Conservation (phyloP, 2,888 invertebrate species). For the Pogonocherus hispidulus region DNA sequence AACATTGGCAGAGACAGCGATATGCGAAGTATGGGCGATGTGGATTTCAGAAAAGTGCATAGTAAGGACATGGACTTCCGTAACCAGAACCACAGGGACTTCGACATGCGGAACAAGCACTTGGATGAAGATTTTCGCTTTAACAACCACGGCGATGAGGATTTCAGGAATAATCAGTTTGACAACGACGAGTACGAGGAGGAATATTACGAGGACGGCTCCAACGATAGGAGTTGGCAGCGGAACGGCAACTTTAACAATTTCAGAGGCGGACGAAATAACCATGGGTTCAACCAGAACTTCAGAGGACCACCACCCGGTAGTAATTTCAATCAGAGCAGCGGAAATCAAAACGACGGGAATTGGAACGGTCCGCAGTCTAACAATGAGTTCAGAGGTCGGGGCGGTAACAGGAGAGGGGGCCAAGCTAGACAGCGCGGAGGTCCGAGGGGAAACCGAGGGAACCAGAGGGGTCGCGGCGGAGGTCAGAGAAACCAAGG, state of each 20-base stretch:
- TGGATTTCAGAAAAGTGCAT: slow-evolving; percentile 53
- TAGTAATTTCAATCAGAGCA: slow-evolving; percentile 15
- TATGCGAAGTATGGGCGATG: slow-evolving; percentile 54
- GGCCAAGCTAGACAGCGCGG: slow-evolving; percentile 58
- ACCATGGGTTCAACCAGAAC: slow-evolving; percentile 28
- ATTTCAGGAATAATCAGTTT: slow-evolving; percentile 51
- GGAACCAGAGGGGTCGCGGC: slow-evolving; percentile 61
- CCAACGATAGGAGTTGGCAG: slow-evolving; percentile 62
- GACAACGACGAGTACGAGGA: slow-evolving; percentile 66
- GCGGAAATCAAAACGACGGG: slow-evolving; percentile 25
- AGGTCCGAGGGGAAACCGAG: slow-evolving; percentile 62
- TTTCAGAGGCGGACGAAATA: slow-evolving; percentile 35
- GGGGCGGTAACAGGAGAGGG: slow-evolving; percentile 20
- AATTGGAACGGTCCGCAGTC: slow-evolving; percentile 28
- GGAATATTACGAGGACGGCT: slow-evolving; percentile 67
- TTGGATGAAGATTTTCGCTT: slow-evolving; percentile 60
- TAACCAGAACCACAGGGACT: slow-evolving; percentile 57
- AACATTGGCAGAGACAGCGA: slow-evolving; percentile 53
- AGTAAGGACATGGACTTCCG: slow-evolving; percentile 48
- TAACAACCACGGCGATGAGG: slow-evolving; percentile 48
- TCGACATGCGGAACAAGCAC: slow-evolving; percentile 57
- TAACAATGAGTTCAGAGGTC: slow-evolving; percentile 31
- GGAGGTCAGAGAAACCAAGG: slow-evolving; percentile 27
- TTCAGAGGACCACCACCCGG: slow-evolving; percentile 35
- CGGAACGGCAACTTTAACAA: slow-evolving; percentile 63